Conservation (phyloP, 2,888 invertebrate species). For the Apotomis turbidana region DNA sequence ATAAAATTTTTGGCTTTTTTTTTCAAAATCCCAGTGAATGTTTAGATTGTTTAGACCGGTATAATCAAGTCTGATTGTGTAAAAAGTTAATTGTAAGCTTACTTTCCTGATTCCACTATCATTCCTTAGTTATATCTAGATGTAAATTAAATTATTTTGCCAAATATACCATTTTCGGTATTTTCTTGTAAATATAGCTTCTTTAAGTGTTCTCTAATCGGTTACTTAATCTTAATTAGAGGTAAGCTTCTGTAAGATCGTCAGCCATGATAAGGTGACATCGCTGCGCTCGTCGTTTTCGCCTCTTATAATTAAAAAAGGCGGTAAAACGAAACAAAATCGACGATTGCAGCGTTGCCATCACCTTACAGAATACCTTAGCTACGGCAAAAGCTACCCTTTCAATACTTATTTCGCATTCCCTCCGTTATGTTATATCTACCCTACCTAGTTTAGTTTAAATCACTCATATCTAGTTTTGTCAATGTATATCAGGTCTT, state of each 20-base stretch:
- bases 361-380: not conserved
- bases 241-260: constrained; percentile 45
- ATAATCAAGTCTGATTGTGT: constrained; percentile 56
- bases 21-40: constrained; percentile 35
- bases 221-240: constrained; percentile 55
- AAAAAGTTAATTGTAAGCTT: constrained; percentile 46
- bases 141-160: constrained; percentile 76
- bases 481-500: constrained; percentile 20
- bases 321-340: not conserved
- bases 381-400: constrained; percentile 28
- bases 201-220: constrained; percentile 55
- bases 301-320: too few species aligned
- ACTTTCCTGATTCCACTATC: constrained; percentile 46
- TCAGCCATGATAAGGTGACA: constrained; percentile 12
- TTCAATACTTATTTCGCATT: constrained; percentile 48
- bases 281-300: not conserved
- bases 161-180: constrained; percentile 69
- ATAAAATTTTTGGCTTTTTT: constrained; percentile 14
- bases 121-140: constrained; percentile 58
- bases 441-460: constrained; percentile 32
- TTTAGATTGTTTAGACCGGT: constrained; percentile 47
- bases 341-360: not conserved
- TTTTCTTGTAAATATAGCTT: constrained; percentile 74
- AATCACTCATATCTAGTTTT: constrained; percentile 15
- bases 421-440: constrained; percentile 60